These are phyloP conservation scores for Rhagoletis zephyria DNA, from an alignment of 1,140 invertebrate species.

Conservation along the genomic window DNA sequence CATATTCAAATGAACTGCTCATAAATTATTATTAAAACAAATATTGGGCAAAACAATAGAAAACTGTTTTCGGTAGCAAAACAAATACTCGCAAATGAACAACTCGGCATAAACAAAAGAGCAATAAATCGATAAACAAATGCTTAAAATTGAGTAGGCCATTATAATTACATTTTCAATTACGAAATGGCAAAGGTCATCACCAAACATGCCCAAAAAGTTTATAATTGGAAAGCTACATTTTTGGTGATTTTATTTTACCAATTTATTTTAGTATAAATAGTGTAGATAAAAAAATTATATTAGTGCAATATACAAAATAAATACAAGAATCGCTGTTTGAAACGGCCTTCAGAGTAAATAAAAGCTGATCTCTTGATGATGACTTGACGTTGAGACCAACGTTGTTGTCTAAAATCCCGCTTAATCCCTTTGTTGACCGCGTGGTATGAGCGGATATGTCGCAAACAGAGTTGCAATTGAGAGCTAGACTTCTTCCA, in stretches of 20 bases:
- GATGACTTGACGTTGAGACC: too few relatives aligned
- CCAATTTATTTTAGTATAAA: neutral
- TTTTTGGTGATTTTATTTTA: neutral
- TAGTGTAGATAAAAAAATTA: too few relatives aligned
- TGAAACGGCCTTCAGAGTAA: too few relatives aligned
- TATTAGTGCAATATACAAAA: too few relatives aligned
- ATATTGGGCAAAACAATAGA: neutral
- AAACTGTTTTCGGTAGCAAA: neutral
- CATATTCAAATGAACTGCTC: neutral
- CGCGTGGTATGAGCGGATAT: too few relatives aligned
- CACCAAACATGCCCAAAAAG: neutral
- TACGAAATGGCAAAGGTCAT: neutral
- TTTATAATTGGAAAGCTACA: neutral
- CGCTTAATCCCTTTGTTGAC: too few relatives aligned
- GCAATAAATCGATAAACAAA: neutral
- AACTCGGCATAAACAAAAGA: neutral
- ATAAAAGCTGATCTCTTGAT: too few relatives aligned
- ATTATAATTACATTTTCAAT: neutral
- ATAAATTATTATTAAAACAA: neutral
- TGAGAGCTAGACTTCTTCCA: too few relatives aligned
- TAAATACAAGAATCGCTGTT: too few relatives aligned
- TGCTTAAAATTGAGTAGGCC: neutral
- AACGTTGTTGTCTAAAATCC: too few relatives aligned
- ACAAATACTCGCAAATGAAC: constrained; percentile 29
- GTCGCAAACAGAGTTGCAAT: too few relatives aligned